These are phyloP conservation scores for Drosophila birchii DNA, from an alignment of 2,888 invertebrate genomes.

Conservation along the genomic window DNA sequence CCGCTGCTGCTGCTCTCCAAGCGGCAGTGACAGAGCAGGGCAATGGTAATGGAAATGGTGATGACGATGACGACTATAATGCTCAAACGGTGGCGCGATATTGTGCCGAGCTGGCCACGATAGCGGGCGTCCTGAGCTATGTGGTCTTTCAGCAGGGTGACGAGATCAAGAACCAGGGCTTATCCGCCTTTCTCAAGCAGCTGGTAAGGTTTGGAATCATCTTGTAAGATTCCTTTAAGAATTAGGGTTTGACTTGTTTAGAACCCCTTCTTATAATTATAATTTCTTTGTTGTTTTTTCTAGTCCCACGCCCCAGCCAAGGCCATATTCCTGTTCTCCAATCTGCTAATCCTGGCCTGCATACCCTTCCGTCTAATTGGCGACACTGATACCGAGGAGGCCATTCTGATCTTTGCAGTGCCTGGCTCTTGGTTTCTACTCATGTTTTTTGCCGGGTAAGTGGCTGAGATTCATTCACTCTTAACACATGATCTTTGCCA, in stretches of 20 bases:
- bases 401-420: slow-evolving; percentile 94
- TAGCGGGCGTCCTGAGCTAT: slow-evolving; percentile 94
- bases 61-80: slow-evolving; percentile 79
- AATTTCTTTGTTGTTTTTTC: too few species aligned
- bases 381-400: slow-evolving; percentile 93
- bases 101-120: slow-evolving; percentile 93
- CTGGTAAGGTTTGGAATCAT: slow-evolving; percentile 87
- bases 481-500: too few species aligned
- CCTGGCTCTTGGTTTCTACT: slow-evolving; percentile 99
- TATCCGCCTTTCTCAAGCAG: slow-evolving; percentile 95
- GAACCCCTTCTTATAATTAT: too few species aligned
- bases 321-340: slow-evolving; percentile 95
- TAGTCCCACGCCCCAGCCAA: slow-evolving; percentile 98
- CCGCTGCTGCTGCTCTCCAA: slow-evolving; percentile 40
- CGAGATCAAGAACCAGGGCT: slow-evolving; percentile 97
- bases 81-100: slow-evolving; percentile 87
- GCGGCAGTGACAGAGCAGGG: background rate
- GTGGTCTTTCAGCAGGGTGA: slow-evolving; percentile 96
- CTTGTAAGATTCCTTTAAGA: too few species aligned
- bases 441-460: slow-evolving; percentile 99
- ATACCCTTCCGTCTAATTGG: slow-evolving; percentile 93
- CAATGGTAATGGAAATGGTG: background rate
- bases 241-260: too few species aligned
- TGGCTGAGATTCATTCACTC: background rate
- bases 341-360: slow-evolving; percentile 94